Evolutionary conservation across 2,888 invertebrate genomes (phyloP), one percentile per base, ranked within the genome.

Genomic region (Lamellibrachia columna): DNA sequence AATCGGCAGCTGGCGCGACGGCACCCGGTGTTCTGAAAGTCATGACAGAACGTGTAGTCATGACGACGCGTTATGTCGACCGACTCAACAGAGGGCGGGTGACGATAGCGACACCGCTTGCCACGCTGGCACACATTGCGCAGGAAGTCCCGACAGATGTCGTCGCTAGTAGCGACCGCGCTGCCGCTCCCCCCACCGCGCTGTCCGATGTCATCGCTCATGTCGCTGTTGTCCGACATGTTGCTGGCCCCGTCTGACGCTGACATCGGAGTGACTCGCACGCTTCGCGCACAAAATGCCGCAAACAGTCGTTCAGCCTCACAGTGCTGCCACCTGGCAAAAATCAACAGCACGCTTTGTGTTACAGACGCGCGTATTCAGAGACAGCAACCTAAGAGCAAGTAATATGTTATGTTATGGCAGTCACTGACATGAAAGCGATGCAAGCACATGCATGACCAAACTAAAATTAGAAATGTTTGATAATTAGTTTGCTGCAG

Each of bases 1-100:
- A 98, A 98, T 95, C 97, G 97, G 95, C 98, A 98, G 93, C 97
- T 97, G 4, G 97, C 97, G 95, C 98, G 97, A n/a, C 97, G 97
- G 95, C 98, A 98, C 93, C 97, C 97, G 91, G 97, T 97, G 96
- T 98, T 98, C 96, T 98, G 98, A 94, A 96, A 97, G 95, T 97
- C 97, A 95, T 97, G 97, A 95, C 97, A 97, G 95, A 97, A 97
- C 90, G 97, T 96, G 93, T 95, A 95, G 90, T 96, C 96, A 28
- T 95, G 95, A 93, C 95, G 95, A 92, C 95, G 94, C 92, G 94
- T 94, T 53, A 95, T 95, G 92, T 96, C 95, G 92, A 96, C 96
- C 92, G 96, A 96, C 7, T 96, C 95, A 92, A 95, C 95, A 90
- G 95, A 94, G 58, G 96, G 96, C 3, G 97, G 97, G 95, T 97